Evolutionary conservation across 2,113 vertebrate genomes (phyloP).

Genomic region (Stigmatopora nigra): DNA sequence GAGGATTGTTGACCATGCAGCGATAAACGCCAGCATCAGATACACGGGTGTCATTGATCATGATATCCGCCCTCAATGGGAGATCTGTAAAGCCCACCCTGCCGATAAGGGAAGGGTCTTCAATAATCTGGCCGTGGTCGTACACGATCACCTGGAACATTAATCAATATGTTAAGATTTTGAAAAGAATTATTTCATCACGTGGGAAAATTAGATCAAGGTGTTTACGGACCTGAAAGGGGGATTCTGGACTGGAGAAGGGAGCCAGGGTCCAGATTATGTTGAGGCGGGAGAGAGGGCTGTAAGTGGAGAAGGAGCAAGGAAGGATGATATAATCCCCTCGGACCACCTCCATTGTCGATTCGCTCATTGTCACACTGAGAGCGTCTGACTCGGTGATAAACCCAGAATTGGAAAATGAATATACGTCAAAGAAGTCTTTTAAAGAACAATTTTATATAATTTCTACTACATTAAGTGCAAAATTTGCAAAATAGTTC

Average conservation of each 20-base stretch:
- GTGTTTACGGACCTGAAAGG: conserved; percentile 64
- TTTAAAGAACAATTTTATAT: too few relatives aligned
- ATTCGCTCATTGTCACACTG: conserved; percentile 64
- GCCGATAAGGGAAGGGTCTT: conserved; percentile 66
- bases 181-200: neutral
- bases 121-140: conserved; percentile 73
- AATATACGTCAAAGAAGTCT: too few relatives aligned
- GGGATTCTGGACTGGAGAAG: conserved; percentile 56
- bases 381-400: conserved; percentile 44
- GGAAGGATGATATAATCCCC: conserved; percentile 67
- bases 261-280: conserved; percentile 76
- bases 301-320: conserved; percentile 72
- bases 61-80: conserved; percentile 70
- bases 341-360: conserved; percentile 61
- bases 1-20: conserved; percentile 77
- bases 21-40: conserved; percentile 74
- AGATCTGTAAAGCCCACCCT: conserved; percentile 67
- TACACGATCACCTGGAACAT: conserved; percentile 71
- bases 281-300: conserved; percentile 68
- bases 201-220: neutral
- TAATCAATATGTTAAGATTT: neutral
- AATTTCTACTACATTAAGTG: too few relatives aligned
- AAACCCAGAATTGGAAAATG: too few relatives aligned
- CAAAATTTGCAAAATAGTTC: too few relatives aligned
- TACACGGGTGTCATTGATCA: conserved; percentile 66